phyloP scores from a whole-genome alignment of 23 tunicate genomes.

The Diplosoma virens region DNA sequence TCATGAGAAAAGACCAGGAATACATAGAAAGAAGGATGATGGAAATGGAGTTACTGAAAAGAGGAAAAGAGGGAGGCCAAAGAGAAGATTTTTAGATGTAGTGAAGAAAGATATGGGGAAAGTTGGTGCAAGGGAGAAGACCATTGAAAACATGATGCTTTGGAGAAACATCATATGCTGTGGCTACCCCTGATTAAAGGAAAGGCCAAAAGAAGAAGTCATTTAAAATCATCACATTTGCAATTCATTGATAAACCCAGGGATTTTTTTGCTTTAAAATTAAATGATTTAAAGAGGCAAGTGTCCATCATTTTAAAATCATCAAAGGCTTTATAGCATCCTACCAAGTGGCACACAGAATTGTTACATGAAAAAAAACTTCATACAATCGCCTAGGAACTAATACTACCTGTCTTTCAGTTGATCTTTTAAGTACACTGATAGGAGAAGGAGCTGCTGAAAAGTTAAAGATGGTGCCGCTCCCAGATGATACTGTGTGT shows the following conservation, averaged over 20 bases:
- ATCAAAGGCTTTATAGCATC: conserved; percentile 38
- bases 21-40: no score
- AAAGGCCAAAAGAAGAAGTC: no score
- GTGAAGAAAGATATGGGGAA: no score
- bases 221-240: conserved; percentile 32
- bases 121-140: no score
- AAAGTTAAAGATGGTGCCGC: conserved; percentile 35
- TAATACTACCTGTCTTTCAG: conserved; percentile 39
- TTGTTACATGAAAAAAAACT: conserved; percentile 46
- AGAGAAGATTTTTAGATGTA: no score
- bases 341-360: conserved; percentile 47
- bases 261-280: conserved; percentile 37
- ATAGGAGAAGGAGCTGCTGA: conserved; percentile 38
- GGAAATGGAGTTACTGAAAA: no score
- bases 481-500: conserved; percentile 39
- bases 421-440: conserved; percentile 42
- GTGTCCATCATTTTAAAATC: conserved; percentile 29
- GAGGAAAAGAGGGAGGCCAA: no score
- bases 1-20: no score
- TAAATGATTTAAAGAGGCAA: conserved; percentile 39
- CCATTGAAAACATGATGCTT: no score
- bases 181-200: no score
- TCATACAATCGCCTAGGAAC: conserved; percentile 53
- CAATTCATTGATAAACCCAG: conserved; percentile 42
- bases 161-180: no score